Conservation (phyloP, 2,113 vertebrate genomes). For the Bucco capensis region DNA sequence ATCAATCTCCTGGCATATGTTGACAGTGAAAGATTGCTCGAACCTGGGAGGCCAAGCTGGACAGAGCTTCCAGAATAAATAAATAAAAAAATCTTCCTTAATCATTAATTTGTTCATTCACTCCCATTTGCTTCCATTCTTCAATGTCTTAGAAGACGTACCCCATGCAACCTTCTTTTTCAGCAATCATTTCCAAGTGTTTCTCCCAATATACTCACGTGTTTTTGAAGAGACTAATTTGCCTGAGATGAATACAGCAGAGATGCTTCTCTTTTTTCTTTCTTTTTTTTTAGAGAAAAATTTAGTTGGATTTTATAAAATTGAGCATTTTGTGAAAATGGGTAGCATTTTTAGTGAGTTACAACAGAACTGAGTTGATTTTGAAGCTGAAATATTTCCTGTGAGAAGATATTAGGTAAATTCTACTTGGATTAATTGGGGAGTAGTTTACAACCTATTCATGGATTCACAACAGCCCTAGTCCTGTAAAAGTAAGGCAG, state of each 20-base stretch:
- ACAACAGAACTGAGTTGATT: background rate
- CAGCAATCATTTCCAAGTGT: constrained; percentile 73
- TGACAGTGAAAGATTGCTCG: constrained; percentile 98
- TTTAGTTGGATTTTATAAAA: constrained; percentile 31
- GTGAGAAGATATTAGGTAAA: background rate
- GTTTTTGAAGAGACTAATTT: constrained; percentile 70
- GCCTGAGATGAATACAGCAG: constrained; percentile 25
- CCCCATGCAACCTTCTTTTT: constrained; percentile 54
- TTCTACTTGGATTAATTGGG: background rate
- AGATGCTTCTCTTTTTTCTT: background rate
- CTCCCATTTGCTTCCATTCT: constrained; percentile 82
- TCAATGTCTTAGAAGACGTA: constrained; percentile 81
- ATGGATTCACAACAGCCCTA: background rate
- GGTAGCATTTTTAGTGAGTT: background rate
- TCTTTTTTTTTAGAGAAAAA: background rate
- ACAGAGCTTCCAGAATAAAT: constrained; percentile 75
- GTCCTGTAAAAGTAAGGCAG: background rate
- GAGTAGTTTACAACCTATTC: background rate
- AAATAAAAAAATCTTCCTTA: constrained; percentile 71
- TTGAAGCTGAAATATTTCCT: background rate
- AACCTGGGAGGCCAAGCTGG: constrained; percentile 91
- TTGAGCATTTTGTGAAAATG: background rate
- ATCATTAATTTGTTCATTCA: constrained; percentile 89
- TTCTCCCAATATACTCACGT: constrained; percentile 36
- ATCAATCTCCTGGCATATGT: constrained; percentile 92